Evolutionary conservation across 23 tunicate genomes (phyloP).

Genomic region (Ciona savignyi): DNA sequence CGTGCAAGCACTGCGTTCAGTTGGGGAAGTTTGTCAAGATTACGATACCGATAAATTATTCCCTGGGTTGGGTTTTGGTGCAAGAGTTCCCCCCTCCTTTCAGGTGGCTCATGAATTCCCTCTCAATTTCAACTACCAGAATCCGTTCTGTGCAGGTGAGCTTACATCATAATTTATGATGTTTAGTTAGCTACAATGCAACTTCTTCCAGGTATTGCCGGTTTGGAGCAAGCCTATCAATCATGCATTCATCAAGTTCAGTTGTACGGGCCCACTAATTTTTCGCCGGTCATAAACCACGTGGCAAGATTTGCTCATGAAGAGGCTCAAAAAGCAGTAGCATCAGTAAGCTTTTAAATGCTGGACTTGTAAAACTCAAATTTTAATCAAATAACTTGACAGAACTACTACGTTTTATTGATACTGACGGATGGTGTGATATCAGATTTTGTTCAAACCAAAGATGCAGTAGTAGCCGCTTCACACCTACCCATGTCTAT

Average conservation of each 20-base stretch:
- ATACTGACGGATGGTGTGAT: constrained; percentile 95
- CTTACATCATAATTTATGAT: not conserved
- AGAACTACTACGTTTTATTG: constrained; percentile 87
- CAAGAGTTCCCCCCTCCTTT: constrained; percentile 63
- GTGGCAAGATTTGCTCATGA: constrained; percentile 74
- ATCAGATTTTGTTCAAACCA: constrained; percentile 85
- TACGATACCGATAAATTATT: constrained; percentile 94
- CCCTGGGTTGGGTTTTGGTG: constrained; percentile 98
- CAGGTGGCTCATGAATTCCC: constrained; percentile 88
- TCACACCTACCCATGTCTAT: constrained; percentile 97
- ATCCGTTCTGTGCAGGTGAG: constrained; percentile 92
- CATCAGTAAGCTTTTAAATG: constrained; percentile 56
- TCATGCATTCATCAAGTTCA: constrained; percentile 65
- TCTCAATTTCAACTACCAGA: constrained; percentile 69
- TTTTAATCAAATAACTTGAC: constrained; percentile 3
- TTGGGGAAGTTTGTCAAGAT: constrained; percentile 88
- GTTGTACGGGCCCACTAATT: constrained; percentile 96
- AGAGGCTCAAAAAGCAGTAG: constrained; percentile 32
- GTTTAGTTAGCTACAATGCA: not conserved
- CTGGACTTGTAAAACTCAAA: not conserved
- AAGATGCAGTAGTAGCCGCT: constrained; percentile 78
- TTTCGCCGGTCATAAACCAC: constrained; percentile 86
- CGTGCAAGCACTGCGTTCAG: constrained; percentile 64
- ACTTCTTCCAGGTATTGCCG: constrained; percentile 49
- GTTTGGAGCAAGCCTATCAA: constrained; percentile 82